A percentile compares a stretch with the other conserved stretches of the same genome.
These are phyloP conservation scores for Tholera decimalis DNA, from an alignment of 2,888 invertebrate genomes.

Conservation along the genomic window DNA sequence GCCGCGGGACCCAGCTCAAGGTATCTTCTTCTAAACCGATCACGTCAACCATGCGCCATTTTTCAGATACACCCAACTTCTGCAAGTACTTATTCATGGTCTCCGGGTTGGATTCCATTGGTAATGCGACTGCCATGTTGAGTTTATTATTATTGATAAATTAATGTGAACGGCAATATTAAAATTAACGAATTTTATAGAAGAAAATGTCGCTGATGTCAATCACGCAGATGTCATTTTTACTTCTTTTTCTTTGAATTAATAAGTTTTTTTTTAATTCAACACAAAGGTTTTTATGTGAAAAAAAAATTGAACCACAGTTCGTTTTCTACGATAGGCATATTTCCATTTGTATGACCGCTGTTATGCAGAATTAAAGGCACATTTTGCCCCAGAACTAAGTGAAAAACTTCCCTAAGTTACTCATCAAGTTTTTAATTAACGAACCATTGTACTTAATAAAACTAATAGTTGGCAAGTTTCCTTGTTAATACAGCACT, in stretches of 20 bases:
- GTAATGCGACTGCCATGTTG: conserved; percentile 77
- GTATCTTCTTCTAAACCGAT: conserved; percentile 97
- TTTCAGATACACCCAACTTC: conserved; percentile 95
- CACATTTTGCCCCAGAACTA: background rate
- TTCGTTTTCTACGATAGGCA: background rate
- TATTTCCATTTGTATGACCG: background rate
- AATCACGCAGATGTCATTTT: conserved; percentile 21
- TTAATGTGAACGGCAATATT: conserved; percentile 15
- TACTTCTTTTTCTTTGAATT: conserved; percentile 12
- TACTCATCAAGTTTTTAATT: conserved; percentile 47
- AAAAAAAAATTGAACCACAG: too few relatives aligned
- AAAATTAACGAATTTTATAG: conserved; percentile 24
- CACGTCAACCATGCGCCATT: conserved; percentile 97
- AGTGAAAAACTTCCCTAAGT: conserved; percentile 40
- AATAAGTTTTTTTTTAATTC: background rate
- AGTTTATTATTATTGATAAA: conserved; percentile 5
- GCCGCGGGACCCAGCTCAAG: conserved; percentile 96
- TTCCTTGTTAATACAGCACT: conserved; percentile 12
- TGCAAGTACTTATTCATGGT: conserved; percentile 93
- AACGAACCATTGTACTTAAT: conserved; percentile 41
- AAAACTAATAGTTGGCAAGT: conserved; percentile 44
- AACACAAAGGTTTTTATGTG: background rate
- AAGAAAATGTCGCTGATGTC: conserved; percentile 14
- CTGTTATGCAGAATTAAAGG: conserved; percentile 11
- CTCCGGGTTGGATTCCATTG: conserved; percentile 92